Conservation (phyloP, 1,140 invertebrate species). For the Copidosoma floridanum region DNA sequence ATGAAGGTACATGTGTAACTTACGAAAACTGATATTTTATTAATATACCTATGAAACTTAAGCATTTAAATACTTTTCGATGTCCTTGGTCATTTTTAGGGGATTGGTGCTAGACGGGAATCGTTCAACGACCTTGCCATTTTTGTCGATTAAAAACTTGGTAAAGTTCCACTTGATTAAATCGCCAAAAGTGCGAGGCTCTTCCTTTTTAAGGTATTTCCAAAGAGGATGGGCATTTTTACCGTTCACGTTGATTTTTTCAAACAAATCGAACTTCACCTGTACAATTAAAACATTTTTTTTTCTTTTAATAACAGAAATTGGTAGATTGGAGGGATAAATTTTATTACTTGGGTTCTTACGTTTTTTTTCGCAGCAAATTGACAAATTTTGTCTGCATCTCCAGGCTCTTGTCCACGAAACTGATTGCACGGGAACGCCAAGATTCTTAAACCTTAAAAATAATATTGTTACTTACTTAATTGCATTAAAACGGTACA, state of each 20-base stretch:
- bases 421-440: constrained; percentile 98
- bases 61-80: constrained; percentile 73
- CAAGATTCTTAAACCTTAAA: constrained; percentile 68
- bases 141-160: constrained; percentile 89
- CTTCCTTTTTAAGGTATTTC: constrained; percentile 83
- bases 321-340: too few species aligned
- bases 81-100: constrained; percentile 63
- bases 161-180: constrained; percentile 98
- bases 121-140: constrained; percentile 84
- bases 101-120: constrained; percentile 81
- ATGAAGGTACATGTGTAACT: too few species aligned
- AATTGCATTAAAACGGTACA: neutral
- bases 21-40: too few species aligned
- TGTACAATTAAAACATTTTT: too few species aligned
- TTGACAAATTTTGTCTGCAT: constrained; percentile 71
- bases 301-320: too few species aligned
- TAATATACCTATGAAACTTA: too few species aligned
- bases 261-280: constrained; percentile 60
- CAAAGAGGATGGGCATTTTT: constrained; percentile 80
- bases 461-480: constrained; percentile 15
- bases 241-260: constrained; percentile 88
- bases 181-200: constrained; percentile 70
- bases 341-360: constrained; percentile 36
- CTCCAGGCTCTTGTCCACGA: constrained; percentile 75
- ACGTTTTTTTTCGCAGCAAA: constrained; percentile 73